A percentile compares a stretch with the other conserved stretches of the same genome.
phyloP scores from a whole-genome alignment of 2,113 vertebrate genomes.

The Chaetops frenatus region DNA sequence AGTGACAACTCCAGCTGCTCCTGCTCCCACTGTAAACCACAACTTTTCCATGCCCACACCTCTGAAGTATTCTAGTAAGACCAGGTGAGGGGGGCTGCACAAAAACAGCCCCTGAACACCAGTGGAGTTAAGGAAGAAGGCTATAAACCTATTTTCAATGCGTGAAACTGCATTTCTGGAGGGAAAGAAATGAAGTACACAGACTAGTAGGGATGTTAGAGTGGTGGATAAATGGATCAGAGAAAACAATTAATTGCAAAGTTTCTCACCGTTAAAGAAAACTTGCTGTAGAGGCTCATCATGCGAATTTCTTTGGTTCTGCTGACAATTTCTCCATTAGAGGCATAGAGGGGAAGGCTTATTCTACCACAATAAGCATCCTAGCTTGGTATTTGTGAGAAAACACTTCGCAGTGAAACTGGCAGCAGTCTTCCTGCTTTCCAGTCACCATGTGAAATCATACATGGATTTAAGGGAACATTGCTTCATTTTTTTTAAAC shows the following conservation, averaged over 20 bases:
- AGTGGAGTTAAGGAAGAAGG: background rate
- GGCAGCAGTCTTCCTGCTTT: background rate
- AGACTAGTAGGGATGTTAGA: background rate
- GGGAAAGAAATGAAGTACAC: background rate
- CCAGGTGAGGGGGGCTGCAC: accelerated
- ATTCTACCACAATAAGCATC: background rate
- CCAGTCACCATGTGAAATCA: background rate
- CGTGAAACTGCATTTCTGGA: background rate
- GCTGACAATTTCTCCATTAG: background rate
- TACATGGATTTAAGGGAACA: background rate
- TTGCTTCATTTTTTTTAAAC: background rate
- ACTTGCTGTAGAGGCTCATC: background rate
- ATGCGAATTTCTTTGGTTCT: background rate
- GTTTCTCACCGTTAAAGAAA: background rate
- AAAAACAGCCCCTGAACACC: background rate
- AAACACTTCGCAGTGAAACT: background rate
- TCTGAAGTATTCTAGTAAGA: background rate
- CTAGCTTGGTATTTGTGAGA: background rate
- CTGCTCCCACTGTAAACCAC: background rate
- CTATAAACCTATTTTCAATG: background rate
- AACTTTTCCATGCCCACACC: background rate
- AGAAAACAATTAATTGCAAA: background rate
- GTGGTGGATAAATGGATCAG: background rate
- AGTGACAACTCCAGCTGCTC: background rate
- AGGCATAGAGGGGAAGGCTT: background rate